Conservation (phyloP, 2,888 invertebrate species). For the Melolontha melolontha region DNA sequence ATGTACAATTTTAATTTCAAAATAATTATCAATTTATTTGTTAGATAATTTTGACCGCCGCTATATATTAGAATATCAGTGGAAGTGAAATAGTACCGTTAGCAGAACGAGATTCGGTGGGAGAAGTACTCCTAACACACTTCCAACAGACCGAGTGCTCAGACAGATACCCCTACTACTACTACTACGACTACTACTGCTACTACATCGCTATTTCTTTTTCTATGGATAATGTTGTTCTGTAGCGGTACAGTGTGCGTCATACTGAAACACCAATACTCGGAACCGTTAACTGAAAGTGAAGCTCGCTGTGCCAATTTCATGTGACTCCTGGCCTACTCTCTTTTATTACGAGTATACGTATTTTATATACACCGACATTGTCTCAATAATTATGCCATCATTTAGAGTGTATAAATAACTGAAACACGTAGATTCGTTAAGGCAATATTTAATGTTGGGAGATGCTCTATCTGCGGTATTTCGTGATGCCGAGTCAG, state of each 20-base stretch:
- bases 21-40: too few relatives aligned
- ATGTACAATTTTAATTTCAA: too few relatives aligned
- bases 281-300: constrained; percentile 44
- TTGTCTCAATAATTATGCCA: too few relatives aligned
- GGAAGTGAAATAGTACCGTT: constrained; percentile 60
- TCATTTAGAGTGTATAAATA: too few relatives aligned
- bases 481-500: too few relatives aligned
- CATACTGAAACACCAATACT: constrained; percentile 46
- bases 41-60: too few relatives aligned
- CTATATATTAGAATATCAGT: constrained; percentile 45
- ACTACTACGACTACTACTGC: neutral
- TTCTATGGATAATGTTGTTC: constrained; percentile 45
- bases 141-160: constrained; percentile 50
- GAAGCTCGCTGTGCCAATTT: constrained; percentile 45
- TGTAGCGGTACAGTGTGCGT: constrained; percentile 51
- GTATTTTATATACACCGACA: neutral
- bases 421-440: too few relatives aligned
- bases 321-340: constrained; percentile 45
- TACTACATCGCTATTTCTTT: constrained; percentile 3
- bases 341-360: constrained; percentile 23
- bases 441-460: neutral
- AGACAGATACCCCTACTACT: constrained; percentile 43
- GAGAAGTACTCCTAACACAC: constrained; percentile 56
- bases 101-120: constrained; percentile 47
- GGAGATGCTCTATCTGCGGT: neutral